Evolutionary conservation across 2,888 invertebrate genomes (phyloP).

Genomic region (Thecocarcelia acutangulata): DNA sequence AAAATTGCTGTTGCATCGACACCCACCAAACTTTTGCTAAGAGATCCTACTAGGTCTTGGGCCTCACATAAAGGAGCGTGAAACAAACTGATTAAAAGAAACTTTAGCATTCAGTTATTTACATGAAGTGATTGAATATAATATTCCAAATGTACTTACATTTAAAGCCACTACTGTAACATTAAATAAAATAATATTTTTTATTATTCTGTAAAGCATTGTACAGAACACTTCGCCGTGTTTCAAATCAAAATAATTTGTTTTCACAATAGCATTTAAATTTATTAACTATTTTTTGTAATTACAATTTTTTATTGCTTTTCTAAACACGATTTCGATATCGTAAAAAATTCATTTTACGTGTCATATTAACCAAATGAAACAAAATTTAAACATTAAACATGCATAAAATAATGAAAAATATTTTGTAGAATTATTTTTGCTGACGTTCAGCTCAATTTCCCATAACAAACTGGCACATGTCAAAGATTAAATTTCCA

Average conservation of each 20-base stretch:
- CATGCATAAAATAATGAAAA: not conserved
- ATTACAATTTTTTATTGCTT: slow-evolving; percentile 2
- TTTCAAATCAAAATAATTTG: not conserved
- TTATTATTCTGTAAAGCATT: not conserved
- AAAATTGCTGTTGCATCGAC: slow-evolving; percentile 17
- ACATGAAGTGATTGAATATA: not conserved
- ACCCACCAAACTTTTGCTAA: not conserved
- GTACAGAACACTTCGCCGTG: not conserved
- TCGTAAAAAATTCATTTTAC: slow-evolving; percentile 1
- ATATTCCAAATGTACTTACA: slow-evolving; percentile 2
- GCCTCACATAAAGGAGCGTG: not conserved
- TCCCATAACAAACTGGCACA: too few relatives aligned
- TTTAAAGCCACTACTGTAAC: slow-evolving; percentile 22
- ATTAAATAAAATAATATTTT: not conserved
- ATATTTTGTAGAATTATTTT: too few relatives aligned
- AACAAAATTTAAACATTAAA: not conserved
- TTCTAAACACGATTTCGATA: slow-evolving; percentile 38
- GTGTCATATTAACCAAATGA: too few relatives aligned
- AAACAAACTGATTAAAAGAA: not conserved
- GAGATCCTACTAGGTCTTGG: not conserved
- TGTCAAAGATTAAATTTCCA: too few relatives aligned
- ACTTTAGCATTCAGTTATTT: not conserved
- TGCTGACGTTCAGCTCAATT: too few relatives aligned
- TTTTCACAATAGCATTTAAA: not conserved
- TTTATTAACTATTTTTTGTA: slow-evolving; percentile 15